These are phyloP conservation scores for Hemaris fuciformis DNA, from an alignment of 2,888 invertebrate species.

Conservation along the genomic window DNA sequence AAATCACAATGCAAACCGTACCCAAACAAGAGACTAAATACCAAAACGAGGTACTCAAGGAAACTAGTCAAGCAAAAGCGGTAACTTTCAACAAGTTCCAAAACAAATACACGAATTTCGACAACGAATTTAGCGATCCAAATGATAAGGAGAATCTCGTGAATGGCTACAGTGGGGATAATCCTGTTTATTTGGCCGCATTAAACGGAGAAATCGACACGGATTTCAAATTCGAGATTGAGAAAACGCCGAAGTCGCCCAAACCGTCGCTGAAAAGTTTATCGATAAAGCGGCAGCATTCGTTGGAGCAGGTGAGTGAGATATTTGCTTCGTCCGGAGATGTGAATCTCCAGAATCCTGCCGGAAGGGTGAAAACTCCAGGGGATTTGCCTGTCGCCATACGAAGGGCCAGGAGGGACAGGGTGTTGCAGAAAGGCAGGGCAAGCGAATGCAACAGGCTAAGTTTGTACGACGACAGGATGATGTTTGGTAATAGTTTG, in stretches of 20 bases:
- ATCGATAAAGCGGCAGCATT: slow-evolving; percentile 83
- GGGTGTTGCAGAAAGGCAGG: slow-evolving; percentile 77
- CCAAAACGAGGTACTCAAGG: slow-evolving; percentile 67
- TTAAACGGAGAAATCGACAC: slow-evolving; percentile 65
- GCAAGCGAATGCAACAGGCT: slow-evolving; percentile 84
- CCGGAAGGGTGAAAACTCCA: slow-evolving; percentile 89
- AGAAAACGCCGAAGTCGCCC: slow-evolving; percentile 47
- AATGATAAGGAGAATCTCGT: slow-evolving; percentile 71
- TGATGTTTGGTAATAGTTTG: slow-evolving; percentile 86
- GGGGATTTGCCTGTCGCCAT: slow-evolving; percentile 91
- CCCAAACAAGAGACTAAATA: slow-evolving; percentile 54
- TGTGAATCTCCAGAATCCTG: slow-evolving; percentile 86
- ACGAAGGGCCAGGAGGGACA: slow-evolving; percentile 83
- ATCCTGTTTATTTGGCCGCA: slow-evolving; percentile 70
- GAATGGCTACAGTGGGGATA: slow-evolving; percentile 64
- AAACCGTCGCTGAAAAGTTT: slow-evolving; percentile 58
- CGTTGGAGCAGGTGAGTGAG: slow-evolving; percentile 88
- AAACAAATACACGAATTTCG: slow-evolving; percentile 72
- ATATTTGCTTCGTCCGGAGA: slow-evolving; percentile 87
- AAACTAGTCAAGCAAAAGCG: slow-evolving; percentile 59
- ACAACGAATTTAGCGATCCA: slow-evolving; percentile 74
- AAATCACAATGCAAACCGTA: slow-evolving; percentile 73
- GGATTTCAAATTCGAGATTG: slow-evolving; percentile 51
- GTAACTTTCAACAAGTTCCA: slow-evolving; percentile 65
- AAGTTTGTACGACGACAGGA: slow-evolving; percentile 93